These are phyloP conservation scores for Lycocerus yunnanus DNA, from an alignment of 2,888 invertebrate genomes.

Conservation along the genomic window DNA sequence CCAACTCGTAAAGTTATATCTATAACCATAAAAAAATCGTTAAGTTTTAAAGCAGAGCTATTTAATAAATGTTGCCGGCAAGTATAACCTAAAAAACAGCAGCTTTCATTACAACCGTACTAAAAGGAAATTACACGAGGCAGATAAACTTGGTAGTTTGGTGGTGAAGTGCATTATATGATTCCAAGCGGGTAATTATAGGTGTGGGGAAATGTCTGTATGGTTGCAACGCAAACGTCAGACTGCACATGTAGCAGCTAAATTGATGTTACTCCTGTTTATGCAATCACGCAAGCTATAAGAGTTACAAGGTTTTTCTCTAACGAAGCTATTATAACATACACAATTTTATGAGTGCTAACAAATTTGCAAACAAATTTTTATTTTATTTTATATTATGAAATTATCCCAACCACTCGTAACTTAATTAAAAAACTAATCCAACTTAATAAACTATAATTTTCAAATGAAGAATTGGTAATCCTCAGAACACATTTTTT, in stretches of 20 bases:
- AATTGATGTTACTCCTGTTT: constrained; percentile 14
- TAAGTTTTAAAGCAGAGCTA: constrained; percentile 9
- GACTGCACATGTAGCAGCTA: constrained; percentile 12
- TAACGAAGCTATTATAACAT: background rate
- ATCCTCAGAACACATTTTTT: background rate
- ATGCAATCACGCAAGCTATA: constrained; percentile 17
- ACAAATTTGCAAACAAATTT: background rate
- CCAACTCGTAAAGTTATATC: constrained; percentile 5
- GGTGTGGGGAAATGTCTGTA: constrained; percentile 15
- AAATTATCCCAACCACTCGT: background rate
- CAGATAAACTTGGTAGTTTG: constrained; percentile 19
- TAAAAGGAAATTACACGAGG: constrained; percentile 22
- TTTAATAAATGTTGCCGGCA: constrained; percentile 12
- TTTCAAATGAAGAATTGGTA: background rate
- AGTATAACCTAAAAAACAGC: constrained; percentile 7
- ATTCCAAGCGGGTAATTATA: constrained; percentile 19
- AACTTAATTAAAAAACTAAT: background rate
- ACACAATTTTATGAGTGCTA: background rate
- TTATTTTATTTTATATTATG: background rate
- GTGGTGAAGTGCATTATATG: constrained; percentile 19
- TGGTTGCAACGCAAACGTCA: constrained; percentile 11
- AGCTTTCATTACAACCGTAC: constrained; percentile 15
- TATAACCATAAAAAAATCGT: background rate
- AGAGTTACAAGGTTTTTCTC: background rate
- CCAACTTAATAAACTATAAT: background rate